phyloP scores from a whole-genome alignment of 2,888 invertebrate species.

The Taenaris catops region DNA sequence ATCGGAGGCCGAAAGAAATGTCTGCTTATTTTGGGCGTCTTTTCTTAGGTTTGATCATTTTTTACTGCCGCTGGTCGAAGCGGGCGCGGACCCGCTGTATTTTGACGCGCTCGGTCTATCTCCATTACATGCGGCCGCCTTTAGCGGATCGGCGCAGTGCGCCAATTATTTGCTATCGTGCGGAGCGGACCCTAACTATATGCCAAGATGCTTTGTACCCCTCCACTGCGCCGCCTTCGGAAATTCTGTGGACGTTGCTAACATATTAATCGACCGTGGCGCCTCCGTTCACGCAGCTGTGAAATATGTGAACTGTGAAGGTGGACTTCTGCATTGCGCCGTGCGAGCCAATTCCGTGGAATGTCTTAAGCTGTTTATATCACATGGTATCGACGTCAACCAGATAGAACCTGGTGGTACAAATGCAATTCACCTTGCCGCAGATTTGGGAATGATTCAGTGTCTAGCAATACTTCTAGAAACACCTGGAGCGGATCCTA shows the following conservation, averaged over 20 bases:
- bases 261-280: constrained; percentile 86
- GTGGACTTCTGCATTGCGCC: constrained; percentile 90
- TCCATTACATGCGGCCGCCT: constrained; percentile 87
- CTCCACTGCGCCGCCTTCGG: constrained; percentile 95
- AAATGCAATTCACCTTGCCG: constrained; percentile 89
- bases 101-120: constrained; percentile 87
- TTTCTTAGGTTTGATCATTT: constrained; percentile 85
- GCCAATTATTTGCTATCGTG: constrained; percentile 84
- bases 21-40: constrained; percentile 86
- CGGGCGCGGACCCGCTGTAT: constrained; percentile 86
- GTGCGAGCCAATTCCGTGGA: constrained; percentile 91
- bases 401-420: constrained; percentile 87
- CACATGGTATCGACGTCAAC: constrained; percentile 87
- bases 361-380: constrained; percentile 87
- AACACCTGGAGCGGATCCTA: constrained; percentile 85
- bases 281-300: constrained; percentile 85
- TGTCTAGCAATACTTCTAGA: constrained; percentile 88
- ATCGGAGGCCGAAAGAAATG: constrained; percentile 84
- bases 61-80: constrained; percentile 80
- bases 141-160: constrained; percentile 87
- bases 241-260: constrained; percentile 89
- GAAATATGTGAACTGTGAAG: constrained; percentile 83
- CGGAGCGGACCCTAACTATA: constrained; percentile 84
- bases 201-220: constrained; percentile 87
- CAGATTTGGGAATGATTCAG: constrained; percentile 88